Evolutionary conservation across 53 echinoderm and acorn worm species (phyloP), one percentile per base, ranked within the genome.

Genomic region (Stichopus horrens): DNA sequence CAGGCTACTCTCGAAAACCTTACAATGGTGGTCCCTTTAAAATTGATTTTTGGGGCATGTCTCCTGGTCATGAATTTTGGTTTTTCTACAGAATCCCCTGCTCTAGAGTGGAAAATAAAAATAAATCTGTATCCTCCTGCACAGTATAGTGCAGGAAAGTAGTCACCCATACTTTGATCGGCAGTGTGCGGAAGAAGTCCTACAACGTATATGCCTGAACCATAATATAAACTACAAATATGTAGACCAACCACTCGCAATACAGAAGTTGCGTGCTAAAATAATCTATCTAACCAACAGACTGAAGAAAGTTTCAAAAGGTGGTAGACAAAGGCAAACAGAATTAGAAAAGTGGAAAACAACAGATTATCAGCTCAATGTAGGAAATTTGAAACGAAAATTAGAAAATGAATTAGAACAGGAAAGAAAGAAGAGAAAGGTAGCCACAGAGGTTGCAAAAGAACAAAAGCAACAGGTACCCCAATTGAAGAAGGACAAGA

Each of bases 301-400:
- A 1, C 10, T 79, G 5, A 6, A 14, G 16, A 53, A 23, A 5
- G 7, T 14, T 20, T 8, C 5, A 16, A 79, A 54, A 53, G 93
- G 88, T 37, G 90, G 92, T 0, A 81, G 83, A 23, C 76, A 83
- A 83, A 68, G 55, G 55, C 52, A 78, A 51, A 6, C 52, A 37
- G 51, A 84, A 6, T 57, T 93, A 52, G 88, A 88, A 7, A 90
- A 88, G 73, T 77, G 90, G 58, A 55, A 88, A 90, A 52, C 76
- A 7, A 57, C 86, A 7, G 67, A 22, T 1, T 93, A 88, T 56
- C 58, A 84, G 52, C n/a, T 93, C 9, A 88, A n/a, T 66, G 86
- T 93, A 52, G 93, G 90, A 21, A 54, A 77, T 23, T 82, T 85
- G 51, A 93, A 93, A 79, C 86, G 92, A 78, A 89, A 92, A 86